Conservation (phyloP, 2,797 vertebrate genomes). For the Arremon aurantiirostris region DNA sequence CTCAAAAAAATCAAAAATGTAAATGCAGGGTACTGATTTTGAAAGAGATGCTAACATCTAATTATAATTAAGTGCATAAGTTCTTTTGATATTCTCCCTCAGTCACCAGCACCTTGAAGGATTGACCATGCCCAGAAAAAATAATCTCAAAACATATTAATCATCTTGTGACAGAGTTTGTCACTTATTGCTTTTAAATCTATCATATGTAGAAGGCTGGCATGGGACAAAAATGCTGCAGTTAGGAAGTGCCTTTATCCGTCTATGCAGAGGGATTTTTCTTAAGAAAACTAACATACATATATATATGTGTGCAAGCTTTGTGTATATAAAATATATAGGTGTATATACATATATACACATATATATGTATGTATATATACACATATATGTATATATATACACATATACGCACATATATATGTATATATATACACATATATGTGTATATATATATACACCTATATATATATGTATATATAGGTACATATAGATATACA, state of each 20-base stretch:
- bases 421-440: too few species aligned
- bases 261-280: background rate
- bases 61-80: background rate
- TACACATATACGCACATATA: too few species aligned
- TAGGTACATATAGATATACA: too few species aligned
- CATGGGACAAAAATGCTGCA: background rate
- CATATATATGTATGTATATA: too few species aligned
- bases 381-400: background rate
- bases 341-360: too few species aligned
- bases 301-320: background rate
- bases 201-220: background rate
- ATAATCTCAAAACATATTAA: background rate
- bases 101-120: background rate
- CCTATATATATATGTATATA: background rate
- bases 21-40: background rate
- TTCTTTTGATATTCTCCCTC: background rate
- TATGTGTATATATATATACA: too few species aligned
- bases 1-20: background rate
- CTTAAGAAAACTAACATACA: background rate
- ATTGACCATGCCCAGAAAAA: background rate
- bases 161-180: background rate
- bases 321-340: background rate
- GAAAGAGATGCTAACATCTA: background rate
- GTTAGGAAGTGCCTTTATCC: background rate
- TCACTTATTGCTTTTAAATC: background rate